Evolutionary conservation across 2,797 vertebrate genomes (phyloP).

Genomic region (Enteromius radiatus): DNA sequence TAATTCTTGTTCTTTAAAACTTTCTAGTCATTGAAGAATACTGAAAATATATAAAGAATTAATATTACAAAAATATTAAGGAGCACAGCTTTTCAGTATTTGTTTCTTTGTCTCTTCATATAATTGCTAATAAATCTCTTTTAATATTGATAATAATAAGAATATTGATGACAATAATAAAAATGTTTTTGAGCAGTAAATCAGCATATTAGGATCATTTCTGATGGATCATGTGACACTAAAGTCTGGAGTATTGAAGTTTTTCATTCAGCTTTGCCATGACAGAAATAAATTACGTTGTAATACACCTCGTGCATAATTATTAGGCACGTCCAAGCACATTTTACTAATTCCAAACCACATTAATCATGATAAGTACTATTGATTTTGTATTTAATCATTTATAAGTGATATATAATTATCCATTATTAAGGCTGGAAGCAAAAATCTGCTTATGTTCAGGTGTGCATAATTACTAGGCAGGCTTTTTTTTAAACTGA

Average conservation of each 20-base stretch:
- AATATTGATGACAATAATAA: not conserved
- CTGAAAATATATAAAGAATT: not conserved
- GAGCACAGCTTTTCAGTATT: not conserved
- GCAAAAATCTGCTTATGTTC: no score
- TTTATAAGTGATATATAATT: no score
- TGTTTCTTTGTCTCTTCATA: not conserved
- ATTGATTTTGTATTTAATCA: no score
- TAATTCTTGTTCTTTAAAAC: not conserved
- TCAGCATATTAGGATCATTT: not conserved
- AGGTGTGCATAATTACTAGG: no score
- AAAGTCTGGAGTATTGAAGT: not conserved
- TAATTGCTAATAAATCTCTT: not conserved
- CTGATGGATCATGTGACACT: conserved; percentile 5
- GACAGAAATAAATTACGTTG: not conserved
- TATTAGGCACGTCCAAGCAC: no score
- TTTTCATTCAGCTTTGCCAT: not conserved
- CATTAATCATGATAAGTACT: no score
- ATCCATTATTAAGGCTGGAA: no score
- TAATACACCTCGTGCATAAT: not conserved
- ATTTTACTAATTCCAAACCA: no score
- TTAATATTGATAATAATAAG: not conserved
- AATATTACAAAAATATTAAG: not conserved
- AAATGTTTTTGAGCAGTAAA: not conserved
- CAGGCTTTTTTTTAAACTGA: no score
- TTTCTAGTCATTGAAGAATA: not conserved